Evolutionary conservation across 2,888 invertebrate species (phyloP).

Genomic region (Thereva nobilitata): DNA sequence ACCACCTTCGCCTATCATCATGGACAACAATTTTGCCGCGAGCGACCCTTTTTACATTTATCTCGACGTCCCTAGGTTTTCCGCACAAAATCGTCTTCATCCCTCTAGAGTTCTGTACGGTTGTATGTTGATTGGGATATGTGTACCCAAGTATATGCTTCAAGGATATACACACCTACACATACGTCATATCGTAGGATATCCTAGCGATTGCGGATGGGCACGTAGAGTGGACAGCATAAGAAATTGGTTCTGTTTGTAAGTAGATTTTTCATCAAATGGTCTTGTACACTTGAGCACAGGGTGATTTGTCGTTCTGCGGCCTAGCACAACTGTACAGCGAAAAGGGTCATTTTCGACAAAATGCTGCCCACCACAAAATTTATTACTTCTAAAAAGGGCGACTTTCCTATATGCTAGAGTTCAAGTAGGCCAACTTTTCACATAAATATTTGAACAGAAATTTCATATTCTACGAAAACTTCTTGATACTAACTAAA

Average conservation of each 20-base stretch:
- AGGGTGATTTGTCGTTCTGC: background rate
- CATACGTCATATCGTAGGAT: constrained; percentile 31
- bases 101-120: constrained; percentile 37
- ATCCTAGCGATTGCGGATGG: constrained; percentile 42
- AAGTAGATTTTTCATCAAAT: constrained; percentile 43
- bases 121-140: constrained; percentile 31
- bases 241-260: constrained; percentile 49
- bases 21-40: constrained; percentile 47
- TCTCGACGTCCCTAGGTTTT: constrained; percentile 44
- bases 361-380: background rate
- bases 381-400: constrained; percentile 12
- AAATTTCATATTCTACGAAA: too few relatives aligned
- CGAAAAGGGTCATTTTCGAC: constrained; percentile 16
- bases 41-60: constrained; percentile 48
- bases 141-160: constrained; percentile 33
- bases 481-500: too few relatives aligned
- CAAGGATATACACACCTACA: constrained; percentile 31
- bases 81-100: constrained; percentile 43
- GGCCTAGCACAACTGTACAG: constrained; percentile 32
- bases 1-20: constrained; percentile 43
- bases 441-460: too few relatives aligned
- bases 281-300: constrained; percentile 18
- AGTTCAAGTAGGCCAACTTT: background rate
- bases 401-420: background rate
- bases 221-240: constrained; percentile 47